Evolutionary conservation across 2,888 invertebrate species (phyloP).

Genomic region (Polymixis flavicincta): DNA sequence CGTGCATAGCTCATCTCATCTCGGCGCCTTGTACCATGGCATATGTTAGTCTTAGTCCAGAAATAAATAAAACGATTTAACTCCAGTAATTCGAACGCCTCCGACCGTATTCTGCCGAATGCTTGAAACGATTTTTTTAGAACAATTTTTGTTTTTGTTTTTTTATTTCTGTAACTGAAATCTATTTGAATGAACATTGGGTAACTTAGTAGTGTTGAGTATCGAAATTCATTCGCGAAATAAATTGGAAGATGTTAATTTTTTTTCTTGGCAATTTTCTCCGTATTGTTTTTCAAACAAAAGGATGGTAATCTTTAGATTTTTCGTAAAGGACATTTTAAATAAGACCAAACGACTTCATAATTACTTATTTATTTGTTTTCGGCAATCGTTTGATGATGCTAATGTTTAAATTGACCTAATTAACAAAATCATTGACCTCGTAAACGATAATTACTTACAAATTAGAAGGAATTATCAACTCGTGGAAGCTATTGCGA

Average conservation of each 20-base stretch:
- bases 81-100: conserved; percentile 54
- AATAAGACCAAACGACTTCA: conserved; percentile 20
- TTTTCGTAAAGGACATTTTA: conserved; percentile 16
- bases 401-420: conserved; percentile 42
- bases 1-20: conserved; percentile 7
- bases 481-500: conserved; percentile 38
- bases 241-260: background rate
- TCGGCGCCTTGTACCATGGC: conserved; percentile 62
- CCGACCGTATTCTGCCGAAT: conserved; percentile 48
- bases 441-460: conserved; percentile 44
- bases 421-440: conserved; percentile 50
- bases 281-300: conserved; percentile 16
- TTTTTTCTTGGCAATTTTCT: background rate
- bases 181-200: conserved; percentile 47
- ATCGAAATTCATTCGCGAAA: conserved; percentile 12
- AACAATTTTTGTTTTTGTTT: conserved; percentile 29
- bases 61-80: conserved; percentile 70
- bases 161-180: conserved; percentile 32
- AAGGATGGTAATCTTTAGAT: conserved; percentile 20
- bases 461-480: conserved; percentile 50
- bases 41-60: conserved; percentile 72
- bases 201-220: conserved; percentile 39
- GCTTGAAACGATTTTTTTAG: conserved; percentile 33
- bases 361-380: conserved; percentile 28
- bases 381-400: conserved; percentile 36